A percentile compares a stretch with the other conserved stretches of the same genome.
Conservation (phyloP, 1,140 invertebrate genomes). For the Conopomorpha cramerella region DNA sequence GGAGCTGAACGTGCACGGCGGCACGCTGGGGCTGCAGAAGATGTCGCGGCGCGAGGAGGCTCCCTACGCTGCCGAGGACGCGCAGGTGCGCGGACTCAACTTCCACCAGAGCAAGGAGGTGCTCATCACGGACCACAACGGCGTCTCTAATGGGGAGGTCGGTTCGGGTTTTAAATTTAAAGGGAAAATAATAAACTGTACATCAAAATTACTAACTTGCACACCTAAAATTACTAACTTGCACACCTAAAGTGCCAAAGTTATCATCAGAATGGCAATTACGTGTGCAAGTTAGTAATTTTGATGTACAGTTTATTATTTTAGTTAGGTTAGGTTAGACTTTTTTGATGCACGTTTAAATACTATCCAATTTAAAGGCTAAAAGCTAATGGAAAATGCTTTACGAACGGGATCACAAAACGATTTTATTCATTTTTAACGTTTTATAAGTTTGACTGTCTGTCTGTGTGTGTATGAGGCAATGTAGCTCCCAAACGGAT, state of each 20-base stretch:
- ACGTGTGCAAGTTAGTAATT: neutral
- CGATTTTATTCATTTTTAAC: no score
- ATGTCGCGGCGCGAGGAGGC: slow-evolving; percentile 83
- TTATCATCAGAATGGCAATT: neutral
- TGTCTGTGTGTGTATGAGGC: no score
- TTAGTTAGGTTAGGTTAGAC: no score
- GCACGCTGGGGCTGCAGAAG: slow-evolving; percentile 77
- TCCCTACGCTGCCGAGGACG: slow-evolving; percentile 81
- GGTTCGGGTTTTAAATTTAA: slow-evolving; percentile 8
- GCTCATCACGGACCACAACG: slow-evolving; percentile 69
- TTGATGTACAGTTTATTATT: neutral
- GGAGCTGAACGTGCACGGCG: slow-evolving; percentile 74
- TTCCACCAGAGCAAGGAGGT: slow-evolving; percentile 90
- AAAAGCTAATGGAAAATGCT: no score
- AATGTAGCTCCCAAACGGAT: no score
- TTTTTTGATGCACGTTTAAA: no score
- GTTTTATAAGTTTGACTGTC: no score
- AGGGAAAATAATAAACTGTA: neutral
- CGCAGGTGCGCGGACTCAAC: slow-evolving; percentile 82
- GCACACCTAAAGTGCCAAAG: neutral
- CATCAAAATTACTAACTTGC: neutral
- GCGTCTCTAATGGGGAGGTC: slow-evolving; percentile 67
- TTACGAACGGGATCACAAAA: no score
- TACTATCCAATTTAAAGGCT: no score
- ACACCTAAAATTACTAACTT: neutral